These are phyloP conservation scores for Thalassophryne amazonica DNA, from an alignment of 2,797 vertebrate species.

Conservation along the genomic window DNA sequence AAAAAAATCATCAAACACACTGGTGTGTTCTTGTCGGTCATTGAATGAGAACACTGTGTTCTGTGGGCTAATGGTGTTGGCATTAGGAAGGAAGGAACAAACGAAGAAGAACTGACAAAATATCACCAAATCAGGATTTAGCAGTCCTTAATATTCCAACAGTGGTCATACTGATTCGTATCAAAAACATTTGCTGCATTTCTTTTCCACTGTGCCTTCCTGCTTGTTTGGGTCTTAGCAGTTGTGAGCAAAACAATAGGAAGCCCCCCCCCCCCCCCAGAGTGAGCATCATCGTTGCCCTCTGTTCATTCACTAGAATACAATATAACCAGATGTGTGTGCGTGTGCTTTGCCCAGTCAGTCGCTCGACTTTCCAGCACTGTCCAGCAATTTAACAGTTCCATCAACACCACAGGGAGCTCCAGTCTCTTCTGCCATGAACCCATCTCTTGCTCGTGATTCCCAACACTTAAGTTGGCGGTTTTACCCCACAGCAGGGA, in stretches of 20 bases:
- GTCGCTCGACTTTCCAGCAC: slow-evolving; percentile 24
- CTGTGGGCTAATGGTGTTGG: not conserved
- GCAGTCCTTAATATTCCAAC: not conserved
- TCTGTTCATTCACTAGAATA: slow-evolving; percentile 64
- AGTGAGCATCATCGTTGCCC: slow-evolving; percentile 42
- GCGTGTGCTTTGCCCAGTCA: slow-evolving; percentile 35
- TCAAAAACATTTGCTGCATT: not conserved
- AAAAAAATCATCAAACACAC: too few species aligned
- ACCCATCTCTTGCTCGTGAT: slow-evolving; percentile 21
- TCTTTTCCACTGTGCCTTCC: not conserved
- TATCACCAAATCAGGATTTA: not conserved
- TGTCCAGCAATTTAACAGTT: slow-evolving; percentile 33
- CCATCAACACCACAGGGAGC: slow-evolving; percentile 35
- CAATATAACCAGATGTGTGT: slow-evolving; percentile 75
- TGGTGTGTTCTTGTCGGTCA: not conserved
- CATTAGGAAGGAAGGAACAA: too few species aligned
- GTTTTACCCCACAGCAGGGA: too few species aligned
- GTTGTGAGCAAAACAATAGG: slow-evolving; percentile 29
- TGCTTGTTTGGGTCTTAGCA: slow-evolving; percentile 3
- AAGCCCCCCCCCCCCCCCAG: slow-evolving; percentile 37
- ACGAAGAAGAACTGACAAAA: not conserved
- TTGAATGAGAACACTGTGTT: not conserved
- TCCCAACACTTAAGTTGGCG: slow-evolving; percentile 18
- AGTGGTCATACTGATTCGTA: not conserved
- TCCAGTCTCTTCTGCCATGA: slow-evolving; percentile 17